Evolutionary conservation across 2,113 vertebrate species (phyloP), one percentile per base, ranked within the genome.

Genomic region (Morone saxatilis): DNA sequence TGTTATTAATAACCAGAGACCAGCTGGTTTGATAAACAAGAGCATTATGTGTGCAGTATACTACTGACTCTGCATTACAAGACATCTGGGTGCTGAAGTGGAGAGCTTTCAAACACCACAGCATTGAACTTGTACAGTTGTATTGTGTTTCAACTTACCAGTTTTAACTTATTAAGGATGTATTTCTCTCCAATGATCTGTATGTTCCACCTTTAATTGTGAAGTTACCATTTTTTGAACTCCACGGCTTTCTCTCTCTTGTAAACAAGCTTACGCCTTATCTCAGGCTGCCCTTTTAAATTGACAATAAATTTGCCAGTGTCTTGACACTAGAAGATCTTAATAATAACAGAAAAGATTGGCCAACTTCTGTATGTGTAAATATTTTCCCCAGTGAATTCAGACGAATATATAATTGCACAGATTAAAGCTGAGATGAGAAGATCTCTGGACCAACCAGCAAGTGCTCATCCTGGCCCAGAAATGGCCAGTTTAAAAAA

Each of bases 321-420:
- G 67, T 41, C 40, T 10, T 3, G 48, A 54, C 51, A 59, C 61
- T 81, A 53, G 71, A 76, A 69, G 0, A 66, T 60, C 71, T 50
- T 60, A 69, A 66, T 54, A 65, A 57, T 56, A 45, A 48, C 25
- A 31, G 41, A 78, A 80, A 78, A 22, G 71, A 70, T 43, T 19
- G 73, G 45, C 51, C 25, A 65, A 47, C 31, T 31, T 31, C 31
- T 31, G 31, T 31, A 31, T 31, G 40, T 69, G 22, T 71, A 54
- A 70, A 62, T 80, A 78, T 84, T 48, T 81, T 31, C 63, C 20
- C 8, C 59, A 77, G 31, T 47, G 25, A 87, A 80, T 47, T 53
- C 36, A 36, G 43, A 71, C 43, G 13, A 10, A 80, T 54, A 68
- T 86, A 71, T 81, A 88, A 89, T 84, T 76, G 57, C 56, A 71